Conservation (phyloP, 2,797 vertebrate genomes). For the Okamejei kenojei region DNA sequence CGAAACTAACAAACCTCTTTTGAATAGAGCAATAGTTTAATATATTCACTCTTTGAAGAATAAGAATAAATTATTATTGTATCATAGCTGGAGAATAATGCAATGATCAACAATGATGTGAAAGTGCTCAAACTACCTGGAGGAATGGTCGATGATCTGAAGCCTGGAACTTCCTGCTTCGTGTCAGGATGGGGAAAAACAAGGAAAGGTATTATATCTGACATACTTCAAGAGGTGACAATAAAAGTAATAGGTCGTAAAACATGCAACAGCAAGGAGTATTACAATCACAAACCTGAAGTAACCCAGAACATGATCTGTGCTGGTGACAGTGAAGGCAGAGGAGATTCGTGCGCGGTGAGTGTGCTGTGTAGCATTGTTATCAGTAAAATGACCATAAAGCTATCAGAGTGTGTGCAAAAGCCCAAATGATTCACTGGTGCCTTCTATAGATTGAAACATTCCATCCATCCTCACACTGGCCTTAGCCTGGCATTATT, state of each 20-base stretch:
- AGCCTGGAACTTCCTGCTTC: not conserved
- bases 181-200: constrained; percentile 31
- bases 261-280: constrained; percentile 2
- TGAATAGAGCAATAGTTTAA: not conserved
- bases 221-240: constrained; percentile 30
- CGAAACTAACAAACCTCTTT: not conserved
- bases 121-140: not conserved
- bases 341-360: not conserved
- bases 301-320: constrained; percentile 36
- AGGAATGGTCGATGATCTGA: not conserved
- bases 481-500: not conserved
- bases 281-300: not conserved
- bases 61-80: not conserved
- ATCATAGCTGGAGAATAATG: not conserved
- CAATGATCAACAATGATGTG: constrained; percentile 34
- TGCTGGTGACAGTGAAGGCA: constrained; percentile 14
- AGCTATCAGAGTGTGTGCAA: not conserved
- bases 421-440: not conserved
- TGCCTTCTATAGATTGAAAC: not conserved
- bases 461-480: not conserved
- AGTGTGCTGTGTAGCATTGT: not conserved
- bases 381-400: not conserved
- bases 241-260: not conserved
- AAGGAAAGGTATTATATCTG: not conserved
- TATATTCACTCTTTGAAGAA: not conserved